These are phyloP conservation scores for Galerucella nymphaeae DNA, from an alignment of 2,888 invertebrate species.

Conservation along the genomic window DNA sequence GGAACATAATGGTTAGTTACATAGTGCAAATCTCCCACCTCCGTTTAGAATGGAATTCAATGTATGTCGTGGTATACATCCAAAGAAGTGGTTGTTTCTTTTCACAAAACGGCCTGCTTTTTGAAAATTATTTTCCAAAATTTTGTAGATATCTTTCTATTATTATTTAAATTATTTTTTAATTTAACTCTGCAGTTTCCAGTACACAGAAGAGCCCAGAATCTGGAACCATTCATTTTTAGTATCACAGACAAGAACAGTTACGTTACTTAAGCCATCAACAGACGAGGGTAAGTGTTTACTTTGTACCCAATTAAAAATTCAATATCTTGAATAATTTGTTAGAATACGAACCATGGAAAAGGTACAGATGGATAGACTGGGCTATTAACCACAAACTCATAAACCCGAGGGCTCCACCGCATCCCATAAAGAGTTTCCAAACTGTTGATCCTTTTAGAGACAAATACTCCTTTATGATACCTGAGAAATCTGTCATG, in stretches of 20 bases:
- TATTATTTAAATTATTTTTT: background rate
- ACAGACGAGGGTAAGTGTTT: constrained; percentile 27
- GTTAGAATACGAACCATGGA: constrained; percentile 63
- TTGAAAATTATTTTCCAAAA: too few species aligned
- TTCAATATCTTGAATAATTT: background rate
- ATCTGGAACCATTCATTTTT: constrained; percentile 61
- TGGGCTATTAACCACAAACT: constrained; percentile 64
- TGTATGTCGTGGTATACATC: too few species aligned
- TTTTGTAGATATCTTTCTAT: too few species aligned
- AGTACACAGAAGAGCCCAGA: constrained; percentile 38
- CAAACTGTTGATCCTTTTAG: constrained; percentile 56
- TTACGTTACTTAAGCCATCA: constrained; percentile 59
- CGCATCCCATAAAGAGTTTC: constrained; percentile 54
- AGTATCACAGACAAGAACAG: constrained; percentile 61
- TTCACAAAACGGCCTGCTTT: too few species aligned
- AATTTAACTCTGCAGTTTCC: background rate
- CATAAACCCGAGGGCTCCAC: constrained; percentile 50
- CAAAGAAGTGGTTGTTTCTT: too few species aligned
- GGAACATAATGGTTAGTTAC: too few species aligned
- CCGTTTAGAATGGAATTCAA: too few species aligned
- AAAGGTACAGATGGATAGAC: constrained; percentile 64
- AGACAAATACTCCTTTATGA: constrained; percentile 40
- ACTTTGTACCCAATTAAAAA: background rate
- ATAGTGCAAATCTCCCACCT: too few species aligned
- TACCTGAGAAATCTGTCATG: constrained; percentile 22